Conservation (phyloP, 2,797 vertebrate genomes). For the Syndactyla subalaris region DNA sequence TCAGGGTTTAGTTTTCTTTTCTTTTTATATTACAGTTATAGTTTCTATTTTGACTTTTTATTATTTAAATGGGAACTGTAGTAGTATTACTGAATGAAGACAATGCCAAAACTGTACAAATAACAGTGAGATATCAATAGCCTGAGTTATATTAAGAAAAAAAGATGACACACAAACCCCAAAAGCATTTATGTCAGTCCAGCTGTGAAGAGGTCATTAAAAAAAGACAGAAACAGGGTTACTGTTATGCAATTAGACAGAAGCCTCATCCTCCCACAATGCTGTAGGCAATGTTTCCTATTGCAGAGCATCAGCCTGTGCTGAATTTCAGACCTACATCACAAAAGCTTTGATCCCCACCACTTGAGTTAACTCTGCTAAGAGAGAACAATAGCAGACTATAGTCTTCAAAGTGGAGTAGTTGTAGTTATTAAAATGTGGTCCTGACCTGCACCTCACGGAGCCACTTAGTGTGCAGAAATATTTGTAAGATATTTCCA, state of each 20-base stretch:
- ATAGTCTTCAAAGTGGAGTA: not conserved
- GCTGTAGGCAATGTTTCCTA: not conserved
- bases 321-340: not conserved
- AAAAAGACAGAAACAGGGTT: not conserved
- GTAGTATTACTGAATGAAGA: not conserved
- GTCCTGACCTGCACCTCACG: not conserved
- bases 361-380: not conserved
- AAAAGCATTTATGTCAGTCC: not conserved
- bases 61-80: not conserved
- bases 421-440: not conserved
- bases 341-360: not conserved
- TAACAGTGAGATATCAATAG: not conserved
- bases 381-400: not conserved
- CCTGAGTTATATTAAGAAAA: not conserved
- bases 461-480: not conserved
- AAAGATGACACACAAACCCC: too few relatives aligned
- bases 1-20: not conserved
- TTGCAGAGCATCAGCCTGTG: not conserved
- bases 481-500: not conserved
- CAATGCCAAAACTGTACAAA: not conserved
- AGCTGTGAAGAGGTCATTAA: not conserved
- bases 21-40: not conserved
- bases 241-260: not conserved
- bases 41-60: not conserved
- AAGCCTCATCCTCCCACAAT: not conserved